Base-by-base conservation (phyloP, 2,797 vertebrate species). In the Percopsis omiscomaycus region DNA sequence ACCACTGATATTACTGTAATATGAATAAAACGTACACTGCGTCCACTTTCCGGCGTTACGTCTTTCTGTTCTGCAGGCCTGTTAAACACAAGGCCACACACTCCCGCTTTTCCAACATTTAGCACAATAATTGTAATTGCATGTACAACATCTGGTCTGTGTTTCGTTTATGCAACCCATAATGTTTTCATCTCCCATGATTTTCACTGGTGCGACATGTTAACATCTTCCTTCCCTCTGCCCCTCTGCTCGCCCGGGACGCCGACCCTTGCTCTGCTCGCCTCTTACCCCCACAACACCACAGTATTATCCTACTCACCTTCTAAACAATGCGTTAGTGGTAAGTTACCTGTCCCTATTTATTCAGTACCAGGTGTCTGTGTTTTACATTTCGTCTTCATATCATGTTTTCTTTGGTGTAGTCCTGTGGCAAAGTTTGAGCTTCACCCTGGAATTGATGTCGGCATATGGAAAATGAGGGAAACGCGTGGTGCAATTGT, bases 301-400 rank as follows among this genome's bases (percentile, higher is more conserved):
- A 88, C 89, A 91, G 90, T 91, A 90, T 91, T 91, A 90, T 79
- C 88, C 89, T 83, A 88, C 90, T 87, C 90, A 91, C 89, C 90
- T 91, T 89, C 88, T 91, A 89, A 91, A 91, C 90, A 91, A 91
- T 91, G 87, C 89, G 86, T 89, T 91, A 90, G 90, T 91, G 90
- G 90, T 91, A 91, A 91, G 90, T 91, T 49, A 42, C 83, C 82
- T 83, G 84, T 87, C 83, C 84, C 83, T 86, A 69, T 85, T 88
- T 88, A 78, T 88, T 88, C 77, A 79, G 73, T 86, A 78, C 84
- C 66, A 86, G 86, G 80, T 86, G 68, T 86, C 1, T 86, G 60
- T 88, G 75, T 86, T 52, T 59, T 56, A 63, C 79, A 65, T 75
- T 74, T 59, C 57, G 65, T 71, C 42, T 67, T 75, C 44, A 68